These are phyloP conservation scores for Stigmatopora nigra DNA, from an alignment of 2,113 vertebrate species.

Conservation along the genomic window DNA sequence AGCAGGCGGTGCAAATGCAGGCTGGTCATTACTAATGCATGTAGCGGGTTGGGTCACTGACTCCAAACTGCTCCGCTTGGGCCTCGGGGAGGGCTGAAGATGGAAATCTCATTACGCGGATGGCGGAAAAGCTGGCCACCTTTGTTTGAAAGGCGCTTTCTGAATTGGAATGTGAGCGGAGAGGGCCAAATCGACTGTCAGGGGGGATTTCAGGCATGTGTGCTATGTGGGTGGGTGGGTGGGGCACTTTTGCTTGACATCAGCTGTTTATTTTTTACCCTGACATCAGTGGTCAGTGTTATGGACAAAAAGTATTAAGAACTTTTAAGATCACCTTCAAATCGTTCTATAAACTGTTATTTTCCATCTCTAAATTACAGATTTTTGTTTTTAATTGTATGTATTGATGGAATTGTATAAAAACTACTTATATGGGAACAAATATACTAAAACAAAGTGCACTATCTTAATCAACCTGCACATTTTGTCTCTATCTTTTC, in stretches of 20 bases:
- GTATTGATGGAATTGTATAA: too few species aligned
- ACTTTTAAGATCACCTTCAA: too few species aligned
- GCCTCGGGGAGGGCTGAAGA: constrained; percentile 7
- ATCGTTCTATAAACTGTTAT: too few species aligned
- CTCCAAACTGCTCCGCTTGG: constrained; percentile 25
- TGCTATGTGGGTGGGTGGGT: constrained; percentile 26
- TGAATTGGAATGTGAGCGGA: not conserved
- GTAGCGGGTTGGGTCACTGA: constrained; percentile 31
- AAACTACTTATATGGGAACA: too few species aligned
- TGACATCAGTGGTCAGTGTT: not conserved
- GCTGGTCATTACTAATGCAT: constrained; percentile 39
- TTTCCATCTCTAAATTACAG: too few species aligned
- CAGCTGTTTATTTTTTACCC: constrained; percentile 28
- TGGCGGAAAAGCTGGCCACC: not conserved
- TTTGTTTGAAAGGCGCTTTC: not conserved
- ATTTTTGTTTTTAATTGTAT: too few species aligned
- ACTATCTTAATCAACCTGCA: too few species aligned
- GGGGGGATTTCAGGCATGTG: constrained; percentile 22
- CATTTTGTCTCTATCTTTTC: too few species aligned
- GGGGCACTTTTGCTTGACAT: constrained; percentile 16
- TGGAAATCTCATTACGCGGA: constrained; percentile 17
- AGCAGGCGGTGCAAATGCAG: not conserved
- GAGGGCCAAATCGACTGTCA: constrained; percentile 15
- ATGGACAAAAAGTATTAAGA: too few species aligned
- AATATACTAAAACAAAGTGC: too few species aligned